Evolutionary conservation across 1,140 invertebrate species (phyloP), one percentile per base, ranked within the genome.

Genomic region (Megalonaias nervosa): DNA sequence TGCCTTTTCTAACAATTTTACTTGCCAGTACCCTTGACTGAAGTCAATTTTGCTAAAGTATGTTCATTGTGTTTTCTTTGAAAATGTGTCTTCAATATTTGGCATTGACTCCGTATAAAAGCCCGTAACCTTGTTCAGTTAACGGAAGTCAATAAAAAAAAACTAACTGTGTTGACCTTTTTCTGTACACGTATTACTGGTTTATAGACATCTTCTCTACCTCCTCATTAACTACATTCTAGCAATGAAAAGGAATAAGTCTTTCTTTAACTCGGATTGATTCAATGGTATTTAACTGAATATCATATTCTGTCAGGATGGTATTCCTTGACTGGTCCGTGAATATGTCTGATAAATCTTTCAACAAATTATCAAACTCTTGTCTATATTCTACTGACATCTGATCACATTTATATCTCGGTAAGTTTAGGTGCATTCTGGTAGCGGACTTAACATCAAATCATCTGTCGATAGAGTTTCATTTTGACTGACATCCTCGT

Each of bases 181-280:
- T 93, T 92, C 21, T 83, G 65, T 26, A 92, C 90, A 12, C 89
- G 83, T 1, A 93, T 92, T 21, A 93, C 78, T 2, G 91, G 91
- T 6, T 92, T 90, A 9, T 87, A 91, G 91, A 92, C 66, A 92
- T 81, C n/a, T 81, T 77, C 19, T 86, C 76, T 26, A 92, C 75
- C 83, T 92, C 87, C 15, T 85, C 31, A 3, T 91, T 83, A 14
- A 92, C 2, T 26, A 26, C 1, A 26, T 26, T 26, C 26, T 26
- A 26, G 2, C 26, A 26, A 26, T 26, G 26, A 26, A 26, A 26
- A 26, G 26, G 26, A 2, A 26, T 26, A 26, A 26, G 26, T 26
- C 26, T 1, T 26, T 2, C 26, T 26, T 26, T 26, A 26, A 26
- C 26, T 26, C 26, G 26, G 26, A 26, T 26, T 26, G 1, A 26